Evolutionary conservation across 2,888 invertebrate species (phyloP).

Genomic region (Blastobasis lacticolella): DNA sequence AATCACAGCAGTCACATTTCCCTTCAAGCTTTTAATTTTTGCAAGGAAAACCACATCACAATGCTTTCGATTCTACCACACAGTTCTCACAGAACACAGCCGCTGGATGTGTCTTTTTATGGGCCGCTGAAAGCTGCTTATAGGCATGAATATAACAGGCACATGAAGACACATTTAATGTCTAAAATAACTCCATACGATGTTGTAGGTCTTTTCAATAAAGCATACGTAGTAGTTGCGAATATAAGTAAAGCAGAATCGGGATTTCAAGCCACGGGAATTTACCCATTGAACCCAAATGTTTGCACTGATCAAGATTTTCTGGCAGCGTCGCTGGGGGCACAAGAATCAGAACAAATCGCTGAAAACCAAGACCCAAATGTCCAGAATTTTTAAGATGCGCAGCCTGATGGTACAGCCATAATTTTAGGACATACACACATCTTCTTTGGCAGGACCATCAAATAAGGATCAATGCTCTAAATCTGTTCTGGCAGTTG

Average conservation of each 20-base stretch:
- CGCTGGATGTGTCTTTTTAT: constrained; percentile 18
- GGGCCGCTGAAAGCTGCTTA: constrained; percentile 10
- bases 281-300: constrained; percentile 14
- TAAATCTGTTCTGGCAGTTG: no score
- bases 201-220: constrained; percentile 8
- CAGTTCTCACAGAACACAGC: constrained; percentile 20
- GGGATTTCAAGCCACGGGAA: constrained; percentile 7
- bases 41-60: constrained; percentile 15
- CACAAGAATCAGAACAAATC: no score
- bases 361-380: no score
- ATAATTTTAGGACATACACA: no score
- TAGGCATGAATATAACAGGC: constrained; percentile 4
- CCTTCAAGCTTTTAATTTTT: constrained; percentile 17
- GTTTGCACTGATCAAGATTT: constrained; percentile 18
- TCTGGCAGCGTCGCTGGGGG: no score
- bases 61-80: constrained; percentile 22
- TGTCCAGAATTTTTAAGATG: no score
- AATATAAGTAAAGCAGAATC: constrained; percentile 7
- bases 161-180: background rate
- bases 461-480: no score
- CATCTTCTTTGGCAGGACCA: no score
- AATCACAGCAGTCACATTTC: constrained; percentile 26
- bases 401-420: no score
- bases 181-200: constrained; percentile 6
- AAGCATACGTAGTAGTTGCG: constrained; percentile 7